Evolutionary conservation across 1,140 invertebrate genomes (phyloP), one percentile per base, ranked within the genome.

Genomic region (Maniola jurtina): DNA sequence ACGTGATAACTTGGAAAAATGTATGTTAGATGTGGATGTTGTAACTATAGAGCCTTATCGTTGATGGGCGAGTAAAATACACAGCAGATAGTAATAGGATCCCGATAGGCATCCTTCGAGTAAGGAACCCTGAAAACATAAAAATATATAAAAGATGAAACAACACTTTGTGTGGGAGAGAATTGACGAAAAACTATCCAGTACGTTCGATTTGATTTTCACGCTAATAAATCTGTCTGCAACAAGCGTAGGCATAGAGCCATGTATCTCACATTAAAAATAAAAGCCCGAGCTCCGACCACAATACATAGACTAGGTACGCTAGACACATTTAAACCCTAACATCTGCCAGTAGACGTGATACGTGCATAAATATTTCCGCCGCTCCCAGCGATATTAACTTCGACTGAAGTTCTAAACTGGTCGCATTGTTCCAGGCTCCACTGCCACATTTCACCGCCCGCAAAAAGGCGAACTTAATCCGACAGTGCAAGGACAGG

Each of bases 381-480:
- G 50, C 48, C 64, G 69, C 68, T 72, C 63, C 61, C 48, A 56
- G 54, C 75, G 55, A 67, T 76, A 74, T 71, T 70, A 65, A 55
- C 67, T 73, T 79, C 66, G 61, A 55, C 73, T 80, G 13, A 13
- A 45, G 42, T 45, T 55, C 52, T 55, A 77, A 80, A 73, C 70
- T 73, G 71, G 72, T 69, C 71, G 62, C 52, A 66, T 75, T 71
- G 69, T 71, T 73, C 55, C 73, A 67, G 70, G 42, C 11, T 13
- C 13, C 72, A 65, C 58, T 56, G 63, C 73, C 76, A 73, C 69
- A 76, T 76, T 75, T 75, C 72, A 69, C 75, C 67, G 68, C 47
- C 47, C 68, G 80, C 76, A 81, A 86, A 88, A 81, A 82, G 74
- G 73, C 72, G 73, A 84, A 83, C 76, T 77, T 77, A 86, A 84